Conservation (phyloP, 2,113 vertebrate species). For the Formicarius rufipectus region DNA sequence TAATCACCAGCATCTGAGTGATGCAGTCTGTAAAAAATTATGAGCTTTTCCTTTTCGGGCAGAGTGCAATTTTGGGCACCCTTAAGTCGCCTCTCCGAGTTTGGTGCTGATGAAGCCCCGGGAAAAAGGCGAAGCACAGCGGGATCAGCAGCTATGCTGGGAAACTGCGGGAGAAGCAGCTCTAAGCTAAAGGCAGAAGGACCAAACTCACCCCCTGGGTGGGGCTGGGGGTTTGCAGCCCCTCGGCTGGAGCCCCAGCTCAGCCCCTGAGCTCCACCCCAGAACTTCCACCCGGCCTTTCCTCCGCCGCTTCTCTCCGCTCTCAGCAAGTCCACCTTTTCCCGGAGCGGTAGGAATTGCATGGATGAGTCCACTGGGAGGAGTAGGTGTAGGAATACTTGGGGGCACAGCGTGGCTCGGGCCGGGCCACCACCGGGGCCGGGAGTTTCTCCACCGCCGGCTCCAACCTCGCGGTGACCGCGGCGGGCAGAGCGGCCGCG, state of each 20-base stretch:
- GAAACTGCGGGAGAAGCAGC: background rate
- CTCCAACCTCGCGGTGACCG: background rate
- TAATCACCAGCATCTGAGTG: background rate
- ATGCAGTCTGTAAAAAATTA: background rate
- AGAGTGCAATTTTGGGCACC: background rate
- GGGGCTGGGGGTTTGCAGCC: background rate
- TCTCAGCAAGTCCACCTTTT: background rate
- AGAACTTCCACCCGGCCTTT: background rate
- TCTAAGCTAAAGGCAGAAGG: background rate
- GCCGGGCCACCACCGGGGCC: background rate
- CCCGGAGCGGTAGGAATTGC: background rate
- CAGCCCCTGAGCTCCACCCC: background rate
- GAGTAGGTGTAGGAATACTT: constrained; percentile 58
- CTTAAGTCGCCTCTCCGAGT: background rate
- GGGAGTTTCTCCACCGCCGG: background rate
- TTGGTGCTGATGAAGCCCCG: background rate
- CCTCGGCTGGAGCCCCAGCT: background rate
- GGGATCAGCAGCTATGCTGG: background rate
- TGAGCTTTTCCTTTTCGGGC: background rate
- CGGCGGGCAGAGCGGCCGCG: background rate
- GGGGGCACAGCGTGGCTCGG: background rate
- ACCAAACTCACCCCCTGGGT: background rate
- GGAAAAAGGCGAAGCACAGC: background rate
- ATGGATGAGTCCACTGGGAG: constrained; percentile 59
- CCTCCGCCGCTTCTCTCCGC: background rate